phyloP scores from a whole-genome alignment of 2,797 vertebrate species.

The Tenualosa ilisha region DNA sequence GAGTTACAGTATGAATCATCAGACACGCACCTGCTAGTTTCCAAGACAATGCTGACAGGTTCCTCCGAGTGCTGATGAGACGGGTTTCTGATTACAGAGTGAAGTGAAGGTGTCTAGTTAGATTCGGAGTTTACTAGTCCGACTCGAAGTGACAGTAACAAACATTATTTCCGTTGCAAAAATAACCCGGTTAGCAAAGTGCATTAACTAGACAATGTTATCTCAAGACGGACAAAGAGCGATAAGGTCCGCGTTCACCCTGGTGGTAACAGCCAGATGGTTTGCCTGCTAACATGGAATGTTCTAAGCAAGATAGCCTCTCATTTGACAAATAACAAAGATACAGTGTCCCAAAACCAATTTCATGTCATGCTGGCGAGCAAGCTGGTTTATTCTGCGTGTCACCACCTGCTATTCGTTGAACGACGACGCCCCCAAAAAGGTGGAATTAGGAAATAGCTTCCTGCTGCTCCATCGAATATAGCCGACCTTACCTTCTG shows the following conservation, averaged over 20 bases:
- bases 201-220: not conserved
- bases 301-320: slow-evolving; percentile 7
- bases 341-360: not conserved
- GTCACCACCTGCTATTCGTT: not conserved
- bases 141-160: slow-evolving; percentile 14
- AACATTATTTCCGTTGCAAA: slow-evolving; percentile 12
- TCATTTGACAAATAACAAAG: not conserved
- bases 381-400: not conserved
- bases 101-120: not conserved
- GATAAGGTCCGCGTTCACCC: not conserved
- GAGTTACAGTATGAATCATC: not conserved
- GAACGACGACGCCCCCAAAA: slow-evolving; percentile 9
- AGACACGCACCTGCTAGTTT: slow-evolving; percentile 20
- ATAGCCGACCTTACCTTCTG: slow-evolving; percentile 20
- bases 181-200: not conserved
- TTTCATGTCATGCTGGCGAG: not conserved
- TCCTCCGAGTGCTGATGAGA: not conserved
- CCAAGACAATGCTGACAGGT: slow-evolving; percentile 5
- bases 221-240: not conserved
- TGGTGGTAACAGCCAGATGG: slow-evolving; percentile 2
- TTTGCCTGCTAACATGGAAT: not conserved
- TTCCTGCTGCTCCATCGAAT: slow-evolving; percentile 18
- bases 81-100: not conserved
- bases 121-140: slow-evolving; percentile 9
- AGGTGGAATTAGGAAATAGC: slow-evolving; percentile 1